Percentiles rank a stretch among this genome's conserved stretches.
phyloP scores from a whole-genome alignment of 1,140 invertebrate genomes.

The Hylaeus volcanicus region DNA sequence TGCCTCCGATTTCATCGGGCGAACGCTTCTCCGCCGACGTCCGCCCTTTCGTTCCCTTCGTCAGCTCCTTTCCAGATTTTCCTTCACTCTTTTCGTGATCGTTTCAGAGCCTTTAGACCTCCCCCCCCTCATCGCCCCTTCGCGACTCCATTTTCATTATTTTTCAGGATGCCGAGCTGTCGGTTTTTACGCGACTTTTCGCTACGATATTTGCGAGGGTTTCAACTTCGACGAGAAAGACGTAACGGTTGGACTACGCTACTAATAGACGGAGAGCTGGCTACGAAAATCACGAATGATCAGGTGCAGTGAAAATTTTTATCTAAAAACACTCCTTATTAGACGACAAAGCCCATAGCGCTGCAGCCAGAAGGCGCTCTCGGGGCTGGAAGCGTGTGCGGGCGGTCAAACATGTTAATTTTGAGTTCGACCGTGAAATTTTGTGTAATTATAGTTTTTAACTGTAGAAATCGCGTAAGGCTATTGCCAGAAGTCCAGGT shows the following conservation, averaged over 20 bases:
- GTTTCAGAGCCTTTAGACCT: constrained; percentile 16
- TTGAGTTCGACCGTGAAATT: too few species aligned
- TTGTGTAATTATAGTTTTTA: too few species aligned
- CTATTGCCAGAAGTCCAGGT: too few species aligned
- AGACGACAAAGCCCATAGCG: too few species aligned
- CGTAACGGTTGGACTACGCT: background rate
- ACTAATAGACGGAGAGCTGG: too few species aligned
- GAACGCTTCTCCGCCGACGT: background rate
- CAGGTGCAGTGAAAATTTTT: too few species aligned
- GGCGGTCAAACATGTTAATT: too few species aligned
- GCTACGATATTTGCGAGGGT: background rate
- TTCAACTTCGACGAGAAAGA: background rate
- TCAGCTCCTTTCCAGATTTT: constrained; percentile 38
- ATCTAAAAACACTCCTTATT: too few species aligned
- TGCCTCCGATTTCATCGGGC: constrained; percentile 46
- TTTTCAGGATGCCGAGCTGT: constrained; percentile 9
- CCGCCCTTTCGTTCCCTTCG: background rate
- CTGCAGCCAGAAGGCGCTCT: too few species aligned
- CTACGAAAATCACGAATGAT: too few species aligned
- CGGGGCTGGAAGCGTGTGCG: too few species aligned
- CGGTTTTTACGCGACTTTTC: constrained; percentile 34
- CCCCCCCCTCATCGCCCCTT: background rate
- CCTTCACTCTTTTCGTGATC: constrained; percentile 5
- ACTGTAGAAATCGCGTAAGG: too few species aligned
- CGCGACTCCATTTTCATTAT: constrained; percentile 27